A percentile compares a stretch with the other conserved stretches of the same genome.
Evolutionary conservation across 53 echinoderm and acorn worm species (phyloP).

Genomic region (Paelopatides confundens): DNA sequence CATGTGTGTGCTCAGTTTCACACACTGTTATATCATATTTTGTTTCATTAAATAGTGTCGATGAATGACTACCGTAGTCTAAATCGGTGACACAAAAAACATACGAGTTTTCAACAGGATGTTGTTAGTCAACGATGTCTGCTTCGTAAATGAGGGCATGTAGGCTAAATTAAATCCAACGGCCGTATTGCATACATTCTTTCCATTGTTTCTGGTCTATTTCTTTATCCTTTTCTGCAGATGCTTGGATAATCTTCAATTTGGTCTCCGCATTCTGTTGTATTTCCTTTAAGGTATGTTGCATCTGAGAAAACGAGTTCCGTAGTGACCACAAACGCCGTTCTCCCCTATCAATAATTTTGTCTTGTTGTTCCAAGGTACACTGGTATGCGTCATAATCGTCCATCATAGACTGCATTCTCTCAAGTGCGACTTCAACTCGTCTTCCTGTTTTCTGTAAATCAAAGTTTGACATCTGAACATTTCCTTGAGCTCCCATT

Average conservation of each 20-base stretch:
- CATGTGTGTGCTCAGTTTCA: too few species aligned
- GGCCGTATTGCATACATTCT: conserved; percentile 36
- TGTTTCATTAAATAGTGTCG: too few species aligned
- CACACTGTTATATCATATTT: too few species aligned
- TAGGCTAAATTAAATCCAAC: conserved; percentile 30
- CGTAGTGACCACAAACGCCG: background rate
- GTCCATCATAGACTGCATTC: conserved; percentile 11
- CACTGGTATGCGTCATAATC: conserved; percentile 22
- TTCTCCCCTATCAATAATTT: conserved; percentile 6
- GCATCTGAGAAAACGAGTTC: background rate
- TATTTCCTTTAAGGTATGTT: conserved; percentile 17
- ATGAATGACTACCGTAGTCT: too few species aligned
- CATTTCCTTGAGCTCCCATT: background rate
- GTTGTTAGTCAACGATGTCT: too few species aligned
- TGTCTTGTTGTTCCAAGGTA: conserved; percentile 23
- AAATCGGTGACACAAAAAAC: too few species aligned
- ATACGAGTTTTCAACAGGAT: too few species aligned
- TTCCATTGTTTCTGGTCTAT: conserved; percentile 9
- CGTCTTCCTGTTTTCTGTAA: conserved; percentile 27
- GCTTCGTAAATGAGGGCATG: too few species aligned
- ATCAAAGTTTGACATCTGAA: conserved; percentile 24
- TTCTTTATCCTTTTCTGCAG: background rate
- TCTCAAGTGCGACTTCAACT: conserved; percentile 22
- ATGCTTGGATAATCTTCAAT: background rate
- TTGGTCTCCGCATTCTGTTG: conserved; percentile 12